A percentile compares a stretch with the other conserved stretches of the same genome.
These are phyloP conservation scores for Procambarus clarkii DNA, from an alignment of 1,140 invertebrate species.

Conservation along the genomic window DNA sequence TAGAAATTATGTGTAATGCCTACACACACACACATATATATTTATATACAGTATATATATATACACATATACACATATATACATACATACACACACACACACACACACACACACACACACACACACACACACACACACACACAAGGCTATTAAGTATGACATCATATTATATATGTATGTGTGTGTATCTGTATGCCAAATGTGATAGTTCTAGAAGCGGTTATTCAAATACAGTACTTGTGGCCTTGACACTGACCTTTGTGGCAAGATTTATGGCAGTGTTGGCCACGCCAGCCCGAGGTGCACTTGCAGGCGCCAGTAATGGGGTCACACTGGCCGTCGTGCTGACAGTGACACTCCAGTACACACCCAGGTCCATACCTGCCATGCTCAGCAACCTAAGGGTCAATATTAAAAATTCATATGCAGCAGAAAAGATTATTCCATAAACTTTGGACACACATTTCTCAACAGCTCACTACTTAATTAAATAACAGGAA, in stretches of 20 bases:
- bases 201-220: too few relatives aligned
- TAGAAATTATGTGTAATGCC: too few relatives aligned
- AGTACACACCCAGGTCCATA: conserved; percentile 87
- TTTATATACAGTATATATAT: too few relatives aligned
- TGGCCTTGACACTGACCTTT: conserved; percentile 73
- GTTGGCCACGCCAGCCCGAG: conserved; percentile 82
- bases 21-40: too few relatives aligned
- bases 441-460: background rate
- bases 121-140: too few relatives aligned
- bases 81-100: too few relatives aligned
- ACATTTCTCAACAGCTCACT: background rate
- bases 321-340: conserved; percentile 85
- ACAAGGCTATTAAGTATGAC: background rate
- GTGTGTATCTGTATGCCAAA: too few relatives aligned
- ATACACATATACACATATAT: too few relatives aligned
- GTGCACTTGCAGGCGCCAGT: conserved; percentile 83
- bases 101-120: too few relatives aligned
- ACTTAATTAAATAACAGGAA: background rate
- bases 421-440: background rate
- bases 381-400: conserved; percentile 84
- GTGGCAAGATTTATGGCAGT: conserved; percentile 85
- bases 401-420: conserved; percentile 74
- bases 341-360: conserved; percentile 89
- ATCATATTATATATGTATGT: background rate
- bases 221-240: too few relatives aligned